Evolutionary conservation across 2,797 vertebrate genomes (phyloP).

Genomic region (Liparis tanakae): DNA sequence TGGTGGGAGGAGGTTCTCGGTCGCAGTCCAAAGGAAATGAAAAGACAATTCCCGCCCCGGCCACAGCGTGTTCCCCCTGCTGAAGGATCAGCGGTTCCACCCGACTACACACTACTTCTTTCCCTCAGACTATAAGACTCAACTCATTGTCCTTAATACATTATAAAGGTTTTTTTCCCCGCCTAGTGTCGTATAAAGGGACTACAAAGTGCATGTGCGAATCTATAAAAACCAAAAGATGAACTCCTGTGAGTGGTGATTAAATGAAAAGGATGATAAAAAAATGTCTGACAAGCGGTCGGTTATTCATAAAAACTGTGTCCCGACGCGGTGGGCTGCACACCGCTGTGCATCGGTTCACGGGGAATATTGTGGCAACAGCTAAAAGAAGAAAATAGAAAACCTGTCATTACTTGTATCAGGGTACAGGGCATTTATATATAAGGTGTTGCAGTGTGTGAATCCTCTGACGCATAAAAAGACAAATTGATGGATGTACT

Average conservation of each 20-base stretch:
- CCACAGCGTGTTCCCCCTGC: neutral
- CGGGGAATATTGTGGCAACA: constrained; percentile 38
- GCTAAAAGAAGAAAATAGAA: constrained; percentile 41
- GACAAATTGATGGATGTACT: constrained; percentile 37
- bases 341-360: constrained; percentile 31
- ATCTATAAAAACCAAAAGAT: neutral
- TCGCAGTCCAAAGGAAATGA: neutral
- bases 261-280: constrained; percentile 6
- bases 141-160: neutral
- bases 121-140: neutral
- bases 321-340: constrained; percentile 42
- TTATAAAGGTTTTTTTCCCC: neutral
- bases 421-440: constrained; percentile 58
- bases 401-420: constrained; percentile 38
- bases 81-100: neutral
- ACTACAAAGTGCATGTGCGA: neutral
- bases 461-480: constrained; percentile 40
- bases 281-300: constrained; percentile 8
- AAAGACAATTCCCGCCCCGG: neutral
- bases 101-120: neutral
- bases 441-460: constrained; percentile 52
- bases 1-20: neutral
- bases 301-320: constrained; percentile 21
- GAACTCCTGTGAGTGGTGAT: neutral
- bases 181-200: neutral